Evolutionary conservation across 2,113 vertebrate species (phyloP).

Genomic region (Platysternon megacephalum): DNA sequence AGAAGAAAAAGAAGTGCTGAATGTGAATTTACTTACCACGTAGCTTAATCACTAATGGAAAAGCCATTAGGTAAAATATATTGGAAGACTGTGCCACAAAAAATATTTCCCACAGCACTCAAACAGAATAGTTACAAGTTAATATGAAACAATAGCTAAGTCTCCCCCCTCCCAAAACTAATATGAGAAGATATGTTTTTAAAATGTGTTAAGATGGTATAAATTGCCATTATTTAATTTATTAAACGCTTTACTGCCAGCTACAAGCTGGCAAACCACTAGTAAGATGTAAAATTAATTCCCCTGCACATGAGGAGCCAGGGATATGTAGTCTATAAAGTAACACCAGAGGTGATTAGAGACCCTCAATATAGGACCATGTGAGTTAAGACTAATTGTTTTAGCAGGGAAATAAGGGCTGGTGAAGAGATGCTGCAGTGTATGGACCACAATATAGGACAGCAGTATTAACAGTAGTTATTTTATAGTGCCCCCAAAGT

Average conservation of each 20-base stretch:
- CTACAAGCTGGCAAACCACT: neutral
- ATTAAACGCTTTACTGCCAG: neutral
- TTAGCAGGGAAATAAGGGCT: neutral
- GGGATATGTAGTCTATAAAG: neutral
- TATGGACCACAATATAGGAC: neutral
- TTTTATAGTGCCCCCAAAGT: rapidly evolving
- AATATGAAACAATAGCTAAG: neutral
- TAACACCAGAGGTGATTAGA: neutral
- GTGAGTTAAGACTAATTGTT: neutral
- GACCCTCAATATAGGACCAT: neutral
- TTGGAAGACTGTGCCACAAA: neutral
- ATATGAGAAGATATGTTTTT: neutral
- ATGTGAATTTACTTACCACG: constrained; percentile 3
- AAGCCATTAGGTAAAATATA: constrained; percentile 10
- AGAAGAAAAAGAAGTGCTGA: neutral
- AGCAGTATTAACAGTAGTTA: neutral
- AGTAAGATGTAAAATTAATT: neutral
- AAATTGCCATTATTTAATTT: neutral
- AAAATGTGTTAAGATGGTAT: neutral
- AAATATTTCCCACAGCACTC: neutral
- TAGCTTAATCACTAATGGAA: constrained; percentile 25
- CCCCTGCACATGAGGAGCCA: neutral
- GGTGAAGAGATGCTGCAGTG: neutral
- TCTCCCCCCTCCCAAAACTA: neutral
- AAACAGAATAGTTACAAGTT: constrained; percentile 5